Conservation (phyloP, 2,797 vertebrate genomes). For the Furcifer pardalis region DNA sequence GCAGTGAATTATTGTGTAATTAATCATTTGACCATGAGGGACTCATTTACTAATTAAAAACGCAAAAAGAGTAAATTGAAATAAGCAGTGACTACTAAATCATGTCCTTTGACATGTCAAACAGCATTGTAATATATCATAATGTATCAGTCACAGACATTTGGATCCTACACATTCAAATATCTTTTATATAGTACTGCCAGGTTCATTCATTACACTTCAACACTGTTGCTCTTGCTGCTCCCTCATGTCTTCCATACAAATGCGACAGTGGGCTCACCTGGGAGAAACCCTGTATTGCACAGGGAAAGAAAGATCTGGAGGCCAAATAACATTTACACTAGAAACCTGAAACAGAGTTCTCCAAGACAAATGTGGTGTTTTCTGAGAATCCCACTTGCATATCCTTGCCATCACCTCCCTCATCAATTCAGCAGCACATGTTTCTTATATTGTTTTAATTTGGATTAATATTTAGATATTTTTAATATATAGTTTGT, state of each 20-base stretch:
- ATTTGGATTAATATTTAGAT: too few relatives aligned
- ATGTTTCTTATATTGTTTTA: neutral
- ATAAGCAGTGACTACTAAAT: constrained; percentile 87
- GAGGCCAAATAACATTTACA: neutral
- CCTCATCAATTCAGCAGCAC: too few relatives aligned
- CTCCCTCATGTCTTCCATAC: constrained; percentile 4
- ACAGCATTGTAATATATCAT: constrained; percentile 74
- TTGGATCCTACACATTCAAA: constrained; percentile 70
- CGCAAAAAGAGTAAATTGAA: constrained; percentile 87
- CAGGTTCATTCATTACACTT: constrained; percentile 61
- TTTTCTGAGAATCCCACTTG: neutral
- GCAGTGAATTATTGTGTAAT: constrained; percentile 82
- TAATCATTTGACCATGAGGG: constrained; percentile 88
- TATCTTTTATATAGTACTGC: constrained; percentile 63
- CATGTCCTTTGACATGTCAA: constrained; percentile 78
- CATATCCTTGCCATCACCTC: neutral
- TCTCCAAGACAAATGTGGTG: neutral
- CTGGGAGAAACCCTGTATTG: neutral
- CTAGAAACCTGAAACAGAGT: neutral
- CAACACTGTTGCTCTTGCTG: neutral
- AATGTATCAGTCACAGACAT: constrained; percentile 73
- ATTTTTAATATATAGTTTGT: too few relatives aligned
- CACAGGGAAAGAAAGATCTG: neutral
- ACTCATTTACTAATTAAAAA: constrained; percentile 98
- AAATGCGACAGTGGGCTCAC: neutral